phyloP scores from a whole-genome alignment of 2,797 vertebrate species.

The Sebastes flavidus region DNA sequence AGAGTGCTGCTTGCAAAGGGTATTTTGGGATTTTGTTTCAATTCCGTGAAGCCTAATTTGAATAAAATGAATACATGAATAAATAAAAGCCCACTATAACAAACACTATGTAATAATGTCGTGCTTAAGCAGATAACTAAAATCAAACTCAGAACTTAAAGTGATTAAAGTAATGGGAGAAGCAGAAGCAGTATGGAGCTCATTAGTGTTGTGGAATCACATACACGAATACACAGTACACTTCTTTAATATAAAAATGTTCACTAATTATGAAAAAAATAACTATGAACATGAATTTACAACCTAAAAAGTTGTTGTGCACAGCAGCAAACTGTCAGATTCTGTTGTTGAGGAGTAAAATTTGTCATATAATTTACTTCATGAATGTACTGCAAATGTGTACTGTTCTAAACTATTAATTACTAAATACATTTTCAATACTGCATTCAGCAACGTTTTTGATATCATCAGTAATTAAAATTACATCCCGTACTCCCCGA shows the following conservation, averaged over 20 bases:
- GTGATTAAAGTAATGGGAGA: constrained; percentile 21
- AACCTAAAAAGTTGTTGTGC: not conserved
- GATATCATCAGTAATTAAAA: not conserved
- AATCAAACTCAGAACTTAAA: constrained; percentile 13
- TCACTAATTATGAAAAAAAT: not conserved
- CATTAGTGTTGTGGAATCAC: constrained; percentile 3
- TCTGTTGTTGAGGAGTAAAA: not conserved
- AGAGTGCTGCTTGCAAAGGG: not conserved
- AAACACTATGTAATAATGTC: constrained; percentile 10
- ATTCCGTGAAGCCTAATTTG: constrained; percentile 1
- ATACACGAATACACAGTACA: not conserved
- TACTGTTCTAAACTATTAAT: not conserved
- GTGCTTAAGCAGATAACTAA: not conserved
- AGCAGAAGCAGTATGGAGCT: constrained; percentile 1
- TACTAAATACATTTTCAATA: not conserved
- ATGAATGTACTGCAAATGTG: not conserved
- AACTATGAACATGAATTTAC: not conserved
- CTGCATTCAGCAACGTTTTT: not conserved
- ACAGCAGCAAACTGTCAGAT: not conserved
- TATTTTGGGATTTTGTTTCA: not conserved
- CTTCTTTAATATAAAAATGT: not conserved
- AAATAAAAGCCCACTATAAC: constrained; percentile 18
- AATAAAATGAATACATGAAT: constrained; percentile 51
- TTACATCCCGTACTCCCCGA: not conserved
- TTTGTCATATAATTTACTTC: not conserved